Conservation (phyloP, 2,888 invertebrate species). For the Stenchaetothrips biformis region DNA sequence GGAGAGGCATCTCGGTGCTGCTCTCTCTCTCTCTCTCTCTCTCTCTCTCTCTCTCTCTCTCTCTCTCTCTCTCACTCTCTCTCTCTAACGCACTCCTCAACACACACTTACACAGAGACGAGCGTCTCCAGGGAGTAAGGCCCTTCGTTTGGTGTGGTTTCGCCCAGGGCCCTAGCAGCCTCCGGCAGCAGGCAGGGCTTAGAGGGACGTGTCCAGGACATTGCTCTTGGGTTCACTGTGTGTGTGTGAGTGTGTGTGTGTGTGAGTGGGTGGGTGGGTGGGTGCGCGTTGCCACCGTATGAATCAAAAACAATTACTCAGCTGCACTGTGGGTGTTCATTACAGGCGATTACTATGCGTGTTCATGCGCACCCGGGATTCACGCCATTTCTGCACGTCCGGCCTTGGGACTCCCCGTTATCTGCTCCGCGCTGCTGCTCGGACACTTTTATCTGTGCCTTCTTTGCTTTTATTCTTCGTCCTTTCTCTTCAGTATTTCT, state of each 20-base stretch:
- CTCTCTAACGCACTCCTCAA: not conserved
- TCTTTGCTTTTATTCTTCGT: not conserved
- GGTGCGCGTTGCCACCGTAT: not conserved
- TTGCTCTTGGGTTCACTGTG: not conserved
- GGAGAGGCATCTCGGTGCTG: not conserved
- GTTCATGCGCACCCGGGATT: not conserved
- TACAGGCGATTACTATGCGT: conserved; percentile 17
- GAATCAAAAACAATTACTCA: conserved; percentile 22
- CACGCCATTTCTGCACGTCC: conserved; percentile 20
- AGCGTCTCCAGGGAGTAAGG: too few relatives aligned
- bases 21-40: not conserved
- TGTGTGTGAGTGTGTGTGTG: not conserved
- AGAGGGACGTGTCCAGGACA: not conserved
- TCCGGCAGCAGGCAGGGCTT: too few relatives aligned
- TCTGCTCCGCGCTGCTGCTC: not conserved
- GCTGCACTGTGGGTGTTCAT: not conserved
- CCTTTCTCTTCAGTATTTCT: not conserved
- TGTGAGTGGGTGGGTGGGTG: not conserved
- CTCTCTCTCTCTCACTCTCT: not conserved
- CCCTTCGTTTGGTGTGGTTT: not conserved
- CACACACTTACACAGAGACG: too few relatives aligned
- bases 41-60: not conserved
- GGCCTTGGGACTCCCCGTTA: not conserved
- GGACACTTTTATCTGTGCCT: not conserved
- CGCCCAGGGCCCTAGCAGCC: not conserved